Base-by-base conservation (phyloP, 2,888 invertebrate genomes). In the Lasioglossum morio region DNA sequence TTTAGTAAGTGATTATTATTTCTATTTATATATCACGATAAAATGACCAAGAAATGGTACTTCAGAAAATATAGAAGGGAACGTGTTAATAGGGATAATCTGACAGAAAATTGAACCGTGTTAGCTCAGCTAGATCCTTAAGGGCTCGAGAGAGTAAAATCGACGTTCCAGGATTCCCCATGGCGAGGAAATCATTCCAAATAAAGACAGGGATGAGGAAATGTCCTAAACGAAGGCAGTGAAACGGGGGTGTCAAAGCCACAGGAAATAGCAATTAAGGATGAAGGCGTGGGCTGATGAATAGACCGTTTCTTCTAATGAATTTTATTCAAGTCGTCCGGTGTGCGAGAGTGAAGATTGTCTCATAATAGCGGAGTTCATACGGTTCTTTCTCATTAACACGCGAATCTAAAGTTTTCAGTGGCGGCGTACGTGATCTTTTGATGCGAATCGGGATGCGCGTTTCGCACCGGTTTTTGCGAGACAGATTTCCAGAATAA, bases 351-450 rank as follows among this genome's bases (percentile, higher is more conserved):
- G n/a, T 16, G 76, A 30, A 63, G 5, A 40, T 48, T 48, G 23
- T 34, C n/a, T n/a, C 8, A 37, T 43, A 34, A 46, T 48, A 69
- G 19, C 8, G 7, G 10, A 34, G n/a, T 46, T 23, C 46, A 27
- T 7, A 23, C 48, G 70, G 27, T 60, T n/a, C 69, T 53, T 70
- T 77, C 53, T 70, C 69, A 53, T 77, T 70, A 70, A 37, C 69
- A 70, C 70, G 69, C 27, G 37, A 40, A 40, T 37, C 40, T 53
- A 53, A 70, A 77, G 19, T 53, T 48, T 48, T 10, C 34, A 48
- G 77, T 19, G 37, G 23, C 63, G n/a, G 1, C 30, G 40, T 60
- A 48, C 23, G n/a, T n/a, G 30, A 4, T 46, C 27, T 81, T 72
- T 77, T 34, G 8, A 34, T 12, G 53, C 70, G 53, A 70, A 30